Evolutionary conservation across 2,113 vertebrate species (phyloP).

Genomic region (Osmerus mordax): DNA sequence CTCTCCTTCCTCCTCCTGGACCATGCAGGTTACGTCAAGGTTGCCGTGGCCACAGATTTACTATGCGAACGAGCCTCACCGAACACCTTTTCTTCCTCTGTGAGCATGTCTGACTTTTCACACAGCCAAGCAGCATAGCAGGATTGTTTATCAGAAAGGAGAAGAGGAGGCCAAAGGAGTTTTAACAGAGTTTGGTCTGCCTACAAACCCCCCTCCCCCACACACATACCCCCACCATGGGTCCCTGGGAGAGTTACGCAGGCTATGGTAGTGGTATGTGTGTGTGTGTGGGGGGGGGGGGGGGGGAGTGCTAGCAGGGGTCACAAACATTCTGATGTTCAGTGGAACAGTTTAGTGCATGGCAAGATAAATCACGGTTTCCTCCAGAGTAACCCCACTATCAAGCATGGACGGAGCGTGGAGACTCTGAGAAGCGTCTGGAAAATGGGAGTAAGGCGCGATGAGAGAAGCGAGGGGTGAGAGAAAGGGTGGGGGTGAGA

Average conservation of each 20-base stretch:
- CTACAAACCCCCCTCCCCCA: no score
- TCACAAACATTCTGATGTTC: conserved; percentile 34
- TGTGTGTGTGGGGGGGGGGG: background rate
- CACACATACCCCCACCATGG: no score
- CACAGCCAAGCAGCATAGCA: background rate
- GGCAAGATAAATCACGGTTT: conserved; percentile 46
- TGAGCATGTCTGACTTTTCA: conserved; percentile 1
- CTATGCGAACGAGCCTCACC: background rate
- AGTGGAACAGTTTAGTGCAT: conserved; percentile 34
- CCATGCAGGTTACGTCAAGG: background rate
- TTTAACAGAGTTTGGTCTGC: background rate
- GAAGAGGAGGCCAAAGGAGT: background rate
- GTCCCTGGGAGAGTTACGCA: background rate
- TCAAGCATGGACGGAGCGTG: conserved; percentile 30
- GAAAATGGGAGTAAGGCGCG: conserved; percentile 33
- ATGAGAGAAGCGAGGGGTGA: background rate
- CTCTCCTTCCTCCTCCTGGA: no score
- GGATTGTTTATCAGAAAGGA: conserved; percentile 19
- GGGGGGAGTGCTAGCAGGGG: conserved; percentile 8
- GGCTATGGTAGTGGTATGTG: background rate
- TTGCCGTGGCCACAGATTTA: conserved; percentile 11
- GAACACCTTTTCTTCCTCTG: conserved; percentile 6
- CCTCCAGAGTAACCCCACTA: conserved; percentile 35
- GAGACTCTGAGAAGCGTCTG: conserved; percentile 39
- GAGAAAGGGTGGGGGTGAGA: background rate